Percentiles rank a stretch among this genome's conserved stretches.
Conservation (phyloP, 1,140 invertebrate species). For the Lepidotrigona ventralis region DNA sequence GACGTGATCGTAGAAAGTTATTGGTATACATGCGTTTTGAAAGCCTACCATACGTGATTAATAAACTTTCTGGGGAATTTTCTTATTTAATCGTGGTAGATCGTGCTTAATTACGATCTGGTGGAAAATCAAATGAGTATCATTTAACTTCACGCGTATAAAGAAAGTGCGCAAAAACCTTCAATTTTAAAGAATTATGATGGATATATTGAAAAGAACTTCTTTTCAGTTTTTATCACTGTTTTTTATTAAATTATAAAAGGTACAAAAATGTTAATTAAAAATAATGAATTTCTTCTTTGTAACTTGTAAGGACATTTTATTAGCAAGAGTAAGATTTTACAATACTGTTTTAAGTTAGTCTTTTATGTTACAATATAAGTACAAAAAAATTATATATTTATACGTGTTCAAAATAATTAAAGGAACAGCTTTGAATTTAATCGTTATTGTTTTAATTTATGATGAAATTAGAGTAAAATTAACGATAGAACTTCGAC, state of each 20-base stretch:
- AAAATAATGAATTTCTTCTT: background rate
- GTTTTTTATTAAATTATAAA: background rate
- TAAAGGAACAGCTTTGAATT: background rate
- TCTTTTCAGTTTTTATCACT: background rate
- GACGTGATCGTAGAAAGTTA: slow-evolving; percentile 25
- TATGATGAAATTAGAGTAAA: background rate
- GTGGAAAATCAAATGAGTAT: slow-evolving; percentile 9
- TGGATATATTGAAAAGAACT: background rate
- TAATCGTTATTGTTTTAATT: background rate
- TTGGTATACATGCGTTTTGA: slow-evolving; percentile 34
- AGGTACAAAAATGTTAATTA: background rate
- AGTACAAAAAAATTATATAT: background rate
- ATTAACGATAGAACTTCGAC: too few species aligned
- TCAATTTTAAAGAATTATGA: background rate
- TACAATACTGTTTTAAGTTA: background rate
- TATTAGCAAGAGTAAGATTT: background rate
- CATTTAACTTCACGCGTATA: background rate
- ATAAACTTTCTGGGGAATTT: slow-evolving; percentile 30
- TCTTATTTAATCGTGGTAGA: background rate
- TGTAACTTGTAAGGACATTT: too few species aligned
- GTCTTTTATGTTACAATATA: background rate
- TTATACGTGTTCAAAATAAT: background rate
- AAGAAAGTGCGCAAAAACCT: background rate
- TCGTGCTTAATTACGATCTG: background rate
- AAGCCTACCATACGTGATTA: slow-evolving; percentile 30